Evolutionary conservation across 1,140 invertebrate genomes (phyloP).

Genomic region (Apis mellifera): DNA sequence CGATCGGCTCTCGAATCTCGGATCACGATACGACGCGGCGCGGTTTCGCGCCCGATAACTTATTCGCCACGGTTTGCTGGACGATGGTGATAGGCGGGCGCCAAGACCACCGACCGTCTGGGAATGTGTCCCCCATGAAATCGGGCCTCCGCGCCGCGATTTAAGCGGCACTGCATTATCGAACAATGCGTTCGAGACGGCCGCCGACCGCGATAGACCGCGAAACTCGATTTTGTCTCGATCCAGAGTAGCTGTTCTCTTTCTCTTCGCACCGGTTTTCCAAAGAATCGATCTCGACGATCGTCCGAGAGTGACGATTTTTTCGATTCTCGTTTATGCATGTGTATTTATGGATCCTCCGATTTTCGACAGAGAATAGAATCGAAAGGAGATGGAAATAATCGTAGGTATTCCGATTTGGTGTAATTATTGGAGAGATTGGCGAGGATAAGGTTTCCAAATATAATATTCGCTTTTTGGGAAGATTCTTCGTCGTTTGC

Average conservation of each 20-base stretch:
- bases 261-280: too few species aligned
- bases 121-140: constrained; percentile 74
- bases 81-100: constrained; percentile 74
- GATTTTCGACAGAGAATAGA: not conserved
- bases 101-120: constrained; percentile 75
- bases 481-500: too few species aligned
- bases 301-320: not conserved
- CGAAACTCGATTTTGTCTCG: constrained; percentile 25
- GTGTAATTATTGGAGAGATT: too few species aligned
- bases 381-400: too few species aligned
- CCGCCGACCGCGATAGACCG: constrained; percentile 48
- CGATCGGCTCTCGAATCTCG: constrained; percentile 44
- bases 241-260: too few species aligned
- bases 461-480: too few species aligned
- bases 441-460: too few species aligned
- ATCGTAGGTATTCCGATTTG: too few species aligned
- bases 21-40: constrained; percentile 47
- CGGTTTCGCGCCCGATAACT: constrained; percentile 73
- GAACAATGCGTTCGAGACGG: constrained; percentile 67
- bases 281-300: constrained; percentile 6
- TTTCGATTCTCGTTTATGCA: not conserved
- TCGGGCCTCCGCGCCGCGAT: constrained; percentile 60
- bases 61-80: constrained; percentile 67
- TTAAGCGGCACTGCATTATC: constrained; percentile 68
- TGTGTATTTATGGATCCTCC: not conserved